phyloP scores from a whole-genome alignment of 2,113 vertebrate genomes.

The Gasterosteus aculeatus region DNA sequence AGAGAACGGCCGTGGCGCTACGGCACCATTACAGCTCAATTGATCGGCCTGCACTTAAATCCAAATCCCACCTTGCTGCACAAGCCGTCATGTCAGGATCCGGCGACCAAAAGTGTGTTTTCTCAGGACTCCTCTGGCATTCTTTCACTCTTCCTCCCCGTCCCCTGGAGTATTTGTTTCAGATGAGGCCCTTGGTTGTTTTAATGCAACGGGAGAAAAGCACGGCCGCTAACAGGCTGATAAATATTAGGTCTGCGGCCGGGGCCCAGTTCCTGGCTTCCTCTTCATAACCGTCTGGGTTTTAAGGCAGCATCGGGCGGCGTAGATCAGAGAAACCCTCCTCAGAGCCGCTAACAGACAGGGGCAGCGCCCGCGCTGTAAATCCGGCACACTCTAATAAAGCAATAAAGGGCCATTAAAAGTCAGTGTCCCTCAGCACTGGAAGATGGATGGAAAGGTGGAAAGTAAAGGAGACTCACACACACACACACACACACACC shows the following conservation, averaged over 20 bases:
- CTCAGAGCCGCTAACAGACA: conserved; percentile 52
- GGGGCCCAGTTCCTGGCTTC: conserved; percentile 10
- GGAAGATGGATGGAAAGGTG: conserved; percentile 67
- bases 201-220: conserved; percentile 44
- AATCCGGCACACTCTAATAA: conserved; percentile 75
- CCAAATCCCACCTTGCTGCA: conserved; percentile 74
- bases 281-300: conserved; percentile 32
- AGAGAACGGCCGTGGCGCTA: conserved; percentile 64
- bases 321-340: conserved; percentile 57
- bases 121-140: not conserved
- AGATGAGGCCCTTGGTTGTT: conserved; percentile 48
- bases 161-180: conserved; percentile 3
- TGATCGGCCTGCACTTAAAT: conserved; percentile 81
- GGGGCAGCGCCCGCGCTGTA: conserved; percentile 54
- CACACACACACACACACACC: conserved; percentile 36
- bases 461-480: conserved; percentile 54
- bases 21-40: conserved; percentile 80
- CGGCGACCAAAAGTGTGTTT: conserved; percentile 46
- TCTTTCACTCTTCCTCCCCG: not conserved
- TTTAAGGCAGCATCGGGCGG: conserved; percentile 36
- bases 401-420: conserved; percentile 74
- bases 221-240: conserved; percentile 56
- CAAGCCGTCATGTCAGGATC: conserved; percentile 72
- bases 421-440: conserved; percentile 63
- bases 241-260: conserved; percentile 62